A percentile compares a stretch with the other conserved stretches of the same genome.
Evolutionary conservation across 1,140 invertebrate genomes (phyloP).

Genomic region (Pomacea maculata): DNA sequence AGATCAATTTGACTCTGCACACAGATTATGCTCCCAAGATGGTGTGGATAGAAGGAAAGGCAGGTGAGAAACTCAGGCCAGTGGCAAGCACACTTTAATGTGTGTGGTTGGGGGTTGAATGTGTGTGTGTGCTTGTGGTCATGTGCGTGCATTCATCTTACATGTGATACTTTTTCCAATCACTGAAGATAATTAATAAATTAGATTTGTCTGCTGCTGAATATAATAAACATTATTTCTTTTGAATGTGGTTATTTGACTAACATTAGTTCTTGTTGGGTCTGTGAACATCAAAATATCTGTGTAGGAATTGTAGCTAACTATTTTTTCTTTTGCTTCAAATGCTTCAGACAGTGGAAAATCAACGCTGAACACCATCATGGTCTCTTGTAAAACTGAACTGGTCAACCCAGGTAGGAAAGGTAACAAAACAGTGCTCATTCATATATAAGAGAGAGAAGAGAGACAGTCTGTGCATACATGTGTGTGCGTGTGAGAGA

Average conservation of each 20-base stretch:
- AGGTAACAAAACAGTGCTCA: neutral
- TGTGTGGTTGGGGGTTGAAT: neutral
- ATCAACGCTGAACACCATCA: neutral
- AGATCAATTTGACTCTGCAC: neutral
- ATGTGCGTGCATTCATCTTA: neutral
- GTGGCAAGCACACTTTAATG: neutral
- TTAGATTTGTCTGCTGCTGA: too few species aligned
- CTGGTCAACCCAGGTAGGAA: neutral
- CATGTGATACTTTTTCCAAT: too few species aligned
- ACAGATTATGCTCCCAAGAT: neutral
- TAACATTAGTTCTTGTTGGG: too few species aligned
- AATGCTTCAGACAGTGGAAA: too few species aligned
- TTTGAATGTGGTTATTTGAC: too few species aligned
- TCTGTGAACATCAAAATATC: neutral
- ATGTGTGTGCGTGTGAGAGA: neutral
- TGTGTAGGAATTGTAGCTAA: neutral
- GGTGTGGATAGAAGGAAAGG: neutral
- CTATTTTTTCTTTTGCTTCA: neutral
- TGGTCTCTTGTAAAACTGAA: neutral
- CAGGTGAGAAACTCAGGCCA: neutral
- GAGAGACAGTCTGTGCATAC: slow-evolving; percentile 23
- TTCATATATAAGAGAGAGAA: neutral
- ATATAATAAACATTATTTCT: too few species aligned
- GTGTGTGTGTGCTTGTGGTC: slow-evolving; percentile 6
- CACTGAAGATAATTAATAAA: too few species aligned